Evolutionary conservation across 2,888 invertebrate genomes (phyloP), one percentile per base, ranked within the genome.

Genomic region (Nymphalis polychloros): DNA sequence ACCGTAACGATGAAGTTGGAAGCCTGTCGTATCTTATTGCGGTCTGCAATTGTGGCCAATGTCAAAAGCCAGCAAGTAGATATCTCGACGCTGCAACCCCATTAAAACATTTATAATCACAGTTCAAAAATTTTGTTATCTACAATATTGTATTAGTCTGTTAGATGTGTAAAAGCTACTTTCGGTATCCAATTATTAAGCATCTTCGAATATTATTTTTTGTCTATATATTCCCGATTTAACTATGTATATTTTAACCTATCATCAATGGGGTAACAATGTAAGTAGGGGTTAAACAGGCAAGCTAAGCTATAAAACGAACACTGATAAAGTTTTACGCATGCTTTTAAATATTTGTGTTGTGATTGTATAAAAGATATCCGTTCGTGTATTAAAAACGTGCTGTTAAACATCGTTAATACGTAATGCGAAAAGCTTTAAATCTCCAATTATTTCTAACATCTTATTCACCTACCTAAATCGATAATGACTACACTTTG

Each of bases 11-110:
- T 79, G 90, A 83, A 81, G 86, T 83, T 77, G 81, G 89, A 76
- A 81, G 83, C 83, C 91, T 87, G 85, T 84, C 87, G 89, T 88
- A 89, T 90, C 90, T 87, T 90, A 92, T 77, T 83, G 89, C 81
- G 84, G 88, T 86, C 88, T 88, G 90, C 80, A 81, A 78, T 80
- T 84, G 85, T 85, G 88, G 90, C 89, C 90, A 89, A 85, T 92
- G 93, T 93, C 93, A 93, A 93, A 93, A 93, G 88, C 93, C 93
- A 88, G 93, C 92, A 82, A 93, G 93, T 84, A 93, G 93, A 83
- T 93, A 93, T 84, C 93, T 93, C 89, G 93, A 93, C 88, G 93
- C 93, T 93, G 93, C 84, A 93, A 93, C 91, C 92, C 89, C 87
- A 91, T 89, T 81, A 91, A 92, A 92, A 92, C 84, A 86, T 85